A percentile compares a stretch with the other conserved stretches of the same genome.
Evolutionary conservation across 2,888 invertebrate species (phyloP).

Genomic region (Melieria picta): DNA sequence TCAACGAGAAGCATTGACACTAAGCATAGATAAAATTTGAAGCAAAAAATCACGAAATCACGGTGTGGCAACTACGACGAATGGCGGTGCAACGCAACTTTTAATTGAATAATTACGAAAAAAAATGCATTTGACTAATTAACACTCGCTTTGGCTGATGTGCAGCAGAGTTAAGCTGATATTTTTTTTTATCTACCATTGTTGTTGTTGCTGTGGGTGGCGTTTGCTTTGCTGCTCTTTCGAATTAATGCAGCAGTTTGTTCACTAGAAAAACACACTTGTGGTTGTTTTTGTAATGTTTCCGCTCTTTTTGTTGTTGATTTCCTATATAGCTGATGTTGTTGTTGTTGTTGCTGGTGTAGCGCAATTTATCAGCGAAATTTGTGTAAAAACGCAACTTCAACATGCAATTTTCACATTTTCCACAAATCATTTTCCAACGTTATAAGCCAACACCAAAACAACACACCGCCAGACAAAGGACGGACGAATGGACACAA

Average conservation of each 20-base stretch:
- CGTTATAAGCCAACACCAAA: background rate
- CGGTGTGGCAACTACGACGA: too few relatives aligned
- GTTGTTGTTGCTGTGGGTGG: slow-evolving; percentile 23
- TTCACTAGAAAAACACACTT: background rate
- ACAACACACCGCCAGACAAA: background rate
- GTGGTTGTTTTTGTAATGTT: slow-evolving; percentile 6
- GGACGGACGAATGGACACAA: too few relatives aligned
- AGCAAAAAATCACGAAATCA: too few relatives aligned
- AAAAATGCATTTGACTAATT: slow-evolving; percentile 31
- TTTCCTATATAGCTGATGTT: background rate
- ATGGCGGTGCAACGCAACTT: background rate
- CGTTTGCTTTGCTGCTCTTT: slow-evolving; percentile 6
- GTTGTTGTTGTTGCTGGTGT: slow-evolving; percentile 10
- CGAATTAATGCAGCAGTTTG: background rate
- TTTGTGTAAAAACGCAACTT: slow-evolving; percentile 32
- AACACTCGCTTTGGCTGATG: slow-evolving; percentile 31
- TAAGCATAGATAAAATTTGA: too few relatives aligned
- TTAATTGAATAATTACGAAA: slow-evolving; percentile 20
- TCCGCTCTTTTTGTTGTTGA: too few relatives aligned
- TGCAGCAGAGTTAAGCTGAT: slow-evolving; percentile 1
- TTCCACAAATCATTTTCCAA: slow-evolving; percentile 31
- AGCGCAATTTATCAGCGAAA: slow-evolving; percentile 26
- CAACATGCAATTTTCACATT: slow-evolving; percentile 35
- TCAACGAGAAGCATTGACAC: too few relatives aligned
- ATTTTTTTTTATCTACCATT: background rate